Conservation (phyloP, 2,797 vertebrate species). For the Buphagus erythrorhynchus region DNA sequence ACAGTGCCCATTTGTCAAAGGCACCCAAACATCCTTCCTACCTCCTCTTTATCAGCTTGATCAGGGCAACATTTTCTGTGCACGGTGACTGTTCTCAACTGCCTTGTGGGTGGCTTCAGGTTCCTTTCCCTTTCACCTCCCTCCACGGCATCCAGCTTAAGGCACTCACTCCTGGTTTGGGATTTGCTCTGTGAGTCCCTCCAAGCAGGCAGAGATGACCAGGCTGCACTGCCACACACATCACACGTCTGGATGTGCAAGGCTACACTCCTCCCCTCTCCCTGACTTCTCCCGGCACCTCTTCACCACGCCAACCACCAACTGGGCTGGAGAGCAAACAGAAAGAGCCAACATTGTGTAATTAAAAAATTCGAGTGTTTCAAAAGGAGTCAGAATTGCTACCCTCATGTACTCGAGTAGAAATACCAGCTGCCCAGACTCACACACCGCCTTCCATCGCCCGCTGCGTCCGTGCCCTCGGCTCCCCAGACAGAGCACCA, state of each 20-base stretch:
- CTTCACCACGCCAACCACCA: neutral
- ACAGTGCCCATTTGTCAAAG: neutral
- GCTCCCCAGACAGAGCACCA: neutral
- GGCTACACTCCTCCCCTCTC: neutral
- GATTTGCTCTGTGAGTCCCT: neutral
- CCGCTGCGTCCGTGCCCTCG: neutral
- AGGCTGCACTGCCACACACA: neutral
- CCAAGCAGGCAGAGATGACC: neutral
- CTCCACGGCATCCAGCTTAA: neutral
- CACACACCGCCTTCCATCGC: neutral
- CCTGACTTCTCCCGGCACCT: neutral
- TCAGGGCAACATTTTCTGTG: neutral
- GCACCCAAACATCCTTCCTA: neutral
- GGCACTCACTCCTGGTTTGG: neutral
- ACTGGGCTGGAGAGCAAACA: neutral
- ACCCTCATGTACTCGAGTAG: neutral
- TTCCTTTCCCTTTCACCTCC: neutral
- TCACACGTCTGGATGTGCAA: rapidly evolving
- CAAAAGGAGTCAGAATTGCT: constrained; percentile 26
- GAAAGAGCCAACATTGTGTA: neutral
- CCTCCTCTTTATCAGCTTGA: neutral
- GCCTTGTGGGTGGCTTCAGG: neutral
- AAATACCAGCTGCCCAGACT: neutral
- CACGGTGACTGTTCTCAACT: rapidly evolving
- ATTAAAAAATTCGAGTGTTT: neutral